Base-by-base conservation (phyloP, 2,797 vertebrate genomes). In the Carcharodon carcharias region DNA sequence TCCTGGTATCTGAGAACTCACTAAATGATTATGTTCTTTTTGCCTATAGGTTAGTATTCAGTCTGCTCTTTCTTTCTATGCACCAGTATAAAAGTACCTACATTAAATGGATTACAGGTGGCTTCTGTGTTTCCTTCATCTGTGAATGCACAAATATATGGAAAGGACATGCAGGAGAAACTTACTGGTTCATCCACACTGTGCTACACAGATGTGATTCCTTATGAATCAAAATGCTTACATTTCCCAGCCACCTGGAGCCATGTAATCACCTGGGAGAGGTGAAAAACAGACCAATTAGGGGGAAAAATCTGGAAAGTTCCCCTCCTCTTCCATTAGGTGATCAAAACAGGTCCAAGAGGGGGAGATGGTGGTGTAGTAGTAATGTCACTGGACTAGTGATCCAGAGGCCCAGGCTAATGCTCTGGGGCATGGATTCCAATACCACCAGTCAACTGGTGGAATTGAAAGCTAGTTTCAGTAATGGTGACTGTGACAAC, bases 1-100 rank as follows among this genome's bases (percentile, higher is more conserved):
- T 98, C 45, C 85, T 98, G 97, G 71, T 97, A 71, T 98, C 97
- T 95, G 97, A 96, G 96, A 97, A 97, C 97, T 98, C 97, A 96
- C 82, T 97, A 96, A 97, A 97, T 97, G 97, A 97, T 97, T 97
- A 96, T 67, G 97, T 97, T 96, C 96, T 98, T 0, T 98, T 97
- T 96, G 97, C 97, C 73, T 98, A 97, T 97, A 98, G 97, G 97
- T 98, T 69, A 97, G 96, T 92, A 96, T 95, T 40, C 88, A 50
- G 8, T 28, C 23, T 31, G n/a, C 5, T 56, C 88, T 67, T 96
- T 95, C 61, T 96, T 63, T 88, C 67, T 58, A 0, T 2, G 63
- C 95, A 18, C n/a, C 40, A 4, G 0, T 61, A n/a, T 9, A 40
- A 28, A 1, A 80, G 56, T 96, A 96, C 82, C 96, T 96, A 92